Conservation (phyloP, 2,888 invertebrate species). For the Camponotus fellah region DNA sequence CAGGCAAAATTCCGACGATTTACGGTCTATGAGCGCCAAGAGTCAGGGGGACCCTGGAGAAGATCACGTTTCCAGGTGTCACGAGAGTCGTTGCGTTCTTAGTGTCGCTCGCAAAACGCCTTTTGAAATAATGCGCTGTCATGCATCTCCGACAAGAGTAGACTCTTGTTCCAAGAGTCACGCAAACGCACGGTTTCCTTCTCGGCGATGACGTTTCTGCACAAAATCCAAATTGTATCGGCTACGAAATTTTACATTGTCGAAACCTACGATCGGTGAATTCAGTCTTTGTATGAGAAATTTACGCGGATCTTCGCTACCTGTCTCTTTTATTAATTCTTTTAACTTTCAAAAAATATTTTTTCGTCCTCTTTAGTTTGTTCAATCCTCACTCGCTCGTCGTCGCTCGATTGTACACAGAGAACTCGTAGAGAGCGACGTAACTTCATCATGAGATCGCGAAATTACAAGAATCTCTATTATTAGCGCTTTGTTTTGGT, state of each 20-base stretch:
- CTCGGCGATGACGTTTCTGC: background rate
- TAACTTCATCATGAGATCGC: slow-evolving; percentile 48
- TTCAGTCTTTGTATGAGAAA: too few species aligned
- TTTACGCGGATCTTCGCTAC: background rate
- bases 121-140: background rate
- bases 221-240: background rate
- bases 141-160: background rate
- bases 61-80: slow-evolving; percentile 84
- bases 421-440: slow-evolving; percentile 19
- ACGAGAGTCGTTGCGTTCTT: slow-evolving; percentile 39
- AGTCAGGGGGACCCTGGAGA: slow-evolving; percentile 85
- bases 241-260: background rate
- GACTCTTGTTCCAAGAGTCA: background rate
- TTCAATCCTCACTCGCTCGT: background rate
- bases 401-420: background rate
- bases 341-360: background rate
- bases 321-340: too few species aligned
- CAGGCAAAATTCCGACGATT: slow-evolving; percentile 79
- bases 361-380: background rate
- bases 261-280: background rate
- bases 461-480: slow-evolving; percentile 54
- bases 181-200: background rate
- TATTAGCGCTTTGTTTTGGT: slow-evolving; percentile 73
- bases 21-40: slow-evolving; percentile 85
- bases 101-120: background rate